Percentiles rank a stretch among this genome's conserved stretches.
phyloP scores from a whole-genome alignment of 2,888 invertebrate species.

The Caenorhabditis sp. region DNA sequence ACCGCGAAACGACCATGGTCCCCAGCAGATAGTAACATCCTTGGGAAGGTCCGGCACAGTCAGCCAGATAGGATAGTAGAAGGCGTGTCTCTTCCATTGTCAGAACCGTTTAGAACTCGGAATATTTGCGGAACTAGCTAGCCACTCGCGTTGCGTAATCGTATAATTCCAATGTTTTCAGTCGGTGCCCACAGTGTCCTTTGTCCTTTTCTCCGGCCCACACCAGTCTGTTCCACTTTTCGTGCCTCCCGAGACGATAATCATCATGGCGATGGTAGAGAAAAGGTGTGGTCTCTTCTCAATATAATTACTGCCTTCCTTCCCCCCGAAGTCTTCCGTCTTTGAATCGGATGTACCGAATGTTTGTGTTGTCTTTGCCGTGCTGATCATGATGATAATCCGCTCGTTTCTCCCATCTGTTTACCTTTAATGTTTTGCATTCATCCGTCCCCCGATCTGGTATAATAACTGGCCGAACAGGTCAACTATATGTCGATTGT shows the following conservation, averaged over 20 bases:
- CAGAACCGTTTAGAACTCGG: conserved; percentile 15
- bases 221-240: conserved; percentile 14
- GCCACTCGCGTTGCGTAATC: conserved; percentile 21
- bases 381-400: conserved; percentile 51
- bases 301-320: conserved; percentile 39
- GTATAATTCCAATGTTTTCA: conserved; percentile 10
- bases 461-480: conserved; percentile 32
- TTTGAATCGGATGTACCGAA: conserved; percentile 19
- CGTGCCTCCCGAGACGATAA: conserved; percentile 23
- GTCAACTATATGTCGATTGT: conserved; percentile 13
- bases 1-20: conserved; percentile 35
- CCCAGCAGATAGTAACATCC: conserved; percentile 6
- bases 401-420: conserved; percentile 36
- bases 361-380: conserved; percentile 30
- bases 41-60: not conserved
- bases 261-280: conserved; percentile 15
- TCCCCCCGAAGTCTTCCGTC: not conserved
- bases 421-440: conserved; percentile 47
- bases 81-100: conserved; percentile 19
- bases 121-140: conserved; percentile 4
- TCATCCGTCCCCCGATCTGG: conserved; percentile 16
- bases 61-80: not conserved
- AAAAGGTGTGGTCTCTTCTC: conserved; percentile 45
- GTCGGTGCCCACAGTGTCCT: not conserved
- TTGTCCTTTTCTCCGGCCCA: not conserved